These are phyloP conservation scores for Schizotus pectinicornis DNA, from an alignment of 2,888 invertebrate species.

Conservation along the genomic window DNA sequence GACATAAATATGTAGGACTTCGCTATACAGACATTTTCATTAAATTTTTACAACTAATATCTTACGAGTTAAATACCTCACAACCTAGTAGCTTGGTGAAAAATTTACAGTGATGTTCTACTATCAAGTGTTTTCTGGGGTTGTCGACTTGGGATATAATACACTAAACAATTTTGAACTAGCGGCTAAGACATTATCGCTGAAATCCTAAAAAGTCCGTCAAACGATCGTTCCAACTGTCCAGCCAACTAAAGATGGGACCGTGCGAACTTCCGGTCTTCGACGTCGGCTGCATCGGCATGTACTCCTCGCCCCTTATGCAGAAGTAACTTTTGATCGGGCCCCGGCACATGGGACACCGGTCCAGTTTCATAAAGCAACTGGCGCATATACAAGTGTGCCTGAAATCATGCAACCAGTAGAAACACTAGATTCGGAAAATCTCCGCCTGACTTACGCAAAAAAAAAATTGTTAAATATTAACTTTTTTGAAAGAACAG, in stretches of 20 bases:
- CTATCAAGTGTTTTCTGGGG: constrained; percentile 1
- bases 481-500: too few relatives aligned
- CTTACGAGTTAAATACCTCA: constrained; percentile 27
- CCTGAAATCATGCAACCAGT: constrained; percentile 57
- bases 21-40: constrained; percentile 11
- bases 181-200: constrained; percentile 52
- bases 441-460: too few relatives aligned
- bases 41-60: constrained; percentile 13
- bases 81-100: constrained; percentile 25
- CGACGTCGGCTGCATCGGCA: constrained; percentile 62
- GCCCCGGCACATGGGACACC: constrained; percentile 87
- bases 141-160: constrained; percentile 8
- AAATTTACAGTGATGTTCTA: constrained; percentile 19
- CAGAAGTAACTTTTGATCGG: constrained; percentile 85
- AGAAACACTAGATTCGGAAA: constrained; percentile 17
- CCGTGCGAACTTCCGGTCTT: constrained; percentile 45
- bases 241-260: constrained; percentile 61
- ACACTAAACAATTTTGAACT: constrained; percentile 20
- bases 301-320: constrained; percentile 78
- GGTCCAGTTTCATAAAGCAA: constrained; percentile 80
- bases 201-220: constrained; percentile 77
- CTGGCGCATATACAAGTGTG: constrained; percentile 86
- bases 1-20: constrained; percentile 24
- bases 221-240: constrained; percentile 73
- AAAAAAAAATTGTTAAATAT: too few relatives aligned